Conservation (phyloP, 2,113 vertebrate species). For the Agapornis roseicollis region DNA sequence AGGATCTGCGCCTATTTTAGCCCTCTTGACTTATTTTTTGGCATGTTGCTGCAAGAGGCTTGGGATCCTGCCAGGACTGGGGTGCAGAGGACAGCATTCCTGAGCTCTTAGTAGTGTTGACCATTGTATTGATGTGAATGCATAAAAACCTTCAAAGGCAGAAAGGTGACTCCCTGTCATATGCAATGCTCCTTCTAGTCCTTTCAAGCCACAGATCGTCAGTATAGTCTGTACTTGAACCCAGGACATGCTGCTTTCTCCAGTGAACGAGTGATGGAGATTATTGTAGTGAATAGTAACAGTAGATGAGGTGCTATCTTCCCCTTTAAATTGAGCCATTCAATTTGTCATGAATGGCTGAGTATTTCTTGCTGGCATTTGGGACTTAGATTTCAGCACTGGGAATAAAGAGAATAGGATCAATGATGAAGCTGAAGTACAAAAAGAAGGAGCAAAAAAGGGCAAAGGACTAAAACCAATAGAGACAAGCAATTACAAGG, state of each 20-base stretch:
- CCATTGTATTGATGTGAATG: conserved; percentile 44
- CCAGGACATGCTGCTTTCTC: conserved; percentile 25
- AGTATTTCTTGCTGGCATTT: conserved; percentile 70
- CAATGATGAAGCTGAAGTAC: conserved; percentile 73
- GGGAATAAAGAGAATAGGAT: conserved; percentile 74
- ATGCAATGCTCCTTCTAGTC: background rate
- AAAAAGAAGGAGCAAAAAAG: conserved; percentile 75
- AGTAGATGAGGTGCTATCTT: conserved; percentile 44
- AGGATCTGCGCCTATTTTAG: background rate
- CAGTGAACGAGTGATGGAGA: background rate
- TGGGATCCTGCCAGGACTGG: background rate
- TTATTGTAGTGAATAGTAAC: conserved; percentile 38
- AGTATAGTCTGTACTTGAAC: background rate
- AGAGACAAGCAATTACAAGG: conserved; percentile 77
- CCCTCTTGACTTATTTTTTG: background rate
- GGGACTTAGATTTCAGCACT: conserved; percentile 83
- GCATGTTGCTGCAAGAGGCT: background rate
- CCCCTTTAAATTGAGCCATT: conserved; percentile 64
- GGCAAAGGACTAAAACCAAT: conserved; percentile 67
- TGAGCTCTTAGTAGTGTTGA: conserved; percentile 29
- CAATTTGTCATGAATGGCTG: conserved; percentile 69
- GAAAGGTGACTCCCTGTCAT: conserved; percentile 43
- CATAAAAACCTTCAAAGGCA: conserved; percentile 36
- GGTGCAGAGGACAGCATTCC: conserved; percentile 3
- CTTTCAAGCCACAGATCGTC: conserved; percentile 31